Evolutionary conservation across 2,113 vertebrate genomes (phyloP).

Genomic region (Clarias magur): DNA sequence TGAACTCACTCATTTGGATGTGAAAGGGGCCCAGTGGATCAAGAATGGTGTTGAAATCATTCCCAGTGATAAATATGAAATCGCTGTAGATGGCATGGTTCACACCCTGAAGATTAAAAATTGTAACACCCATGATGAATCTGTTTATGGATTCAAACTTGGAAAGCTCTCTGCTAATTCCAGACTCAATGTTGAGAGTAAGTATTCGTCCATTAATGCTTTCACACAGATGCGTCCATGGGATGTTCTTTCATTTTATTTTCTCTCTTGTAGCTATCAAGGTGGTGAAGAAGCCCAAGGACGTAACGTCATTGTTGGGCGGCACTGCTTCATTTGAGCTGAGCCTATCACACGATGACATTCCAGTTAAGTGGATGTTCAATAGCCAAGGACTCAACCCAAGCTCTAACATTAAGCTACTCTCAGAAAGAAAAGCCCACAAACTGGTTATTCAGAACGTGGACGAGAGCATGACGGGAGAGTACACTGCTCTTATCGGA

Average conservation of each 20-base stretch:
- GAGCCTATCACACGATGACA: conserved; percentile 88
- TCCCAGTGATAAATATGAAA: conserved; percentile 84
- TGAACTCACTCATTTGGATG: conserved; percentile 89
- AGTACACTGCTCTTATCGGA: conserved; percentile 85
- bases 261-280: conserved; percentile 81
- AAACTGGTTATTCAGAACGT: conserved; percentile 86
- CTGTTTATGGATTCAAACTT: conserved; percentile 94
- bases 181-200: conserved; percentile 94
- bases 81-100: conserved; percentile 77
- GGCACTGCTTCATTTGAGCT: conserved; percentile 87
- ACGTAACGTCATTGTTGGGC: conserved; percentile 89
- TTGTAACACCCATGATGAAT: conserved; percentile 84
- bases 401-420: conserved; percentile 79
- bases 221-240: neutral
- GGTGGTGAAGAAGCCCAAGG: conserved; percentile 95
- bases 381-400: conserved; percentile 82
- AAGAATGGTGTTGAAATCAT: conserved; percentile 89
- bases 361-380: conserved; percentile 92
- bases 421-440: conserved; percentile 91
- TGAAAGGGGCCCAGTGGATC: conserved; percentile 91
- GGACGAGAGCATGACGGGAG: conserved; percentile 79
- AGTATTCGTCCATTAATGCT: conserved; percentile 58
- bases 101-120: conserved; percentile 87
- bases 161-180: conserved; percentile 91
- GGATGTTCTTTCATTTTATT: neutral